A percentile compares a stretch with the other conserved stretches of the same genome.
Evolutionary conservation across 2,113 vertebrate species (phyloP).

Genomic region (Periophthalmodon schlosseri): DNA sequence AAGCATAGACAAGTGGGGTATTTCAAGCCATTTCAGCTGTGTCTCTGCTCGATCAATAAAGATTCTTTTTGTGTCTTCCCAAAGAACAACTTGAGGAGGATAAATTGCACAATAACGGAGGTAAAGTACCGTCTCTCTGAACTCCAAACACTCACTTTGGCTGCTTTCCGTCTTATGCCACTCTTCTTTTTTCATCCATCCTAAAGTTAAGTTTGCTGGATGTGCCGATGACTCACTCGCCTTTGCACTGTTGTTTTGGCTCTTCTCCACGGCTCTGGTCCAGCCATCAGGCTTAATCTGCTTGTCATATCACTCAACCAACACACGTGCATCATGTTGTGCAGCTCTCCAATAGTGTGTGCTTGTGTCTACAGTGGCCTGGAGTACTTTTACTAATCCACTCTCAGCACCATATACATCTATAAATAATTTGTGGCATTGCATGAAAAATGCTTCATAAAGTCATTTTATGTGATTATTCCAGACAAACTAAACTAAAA

Average conservation of each 20-base stretch:
- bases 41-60: slow-evolving; percentile 64
- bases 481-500: not conserved
- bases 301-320: slow-evolving; percentile 5
- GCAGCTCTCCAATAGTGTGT: not conserved
- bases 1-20: slow-evolving; percentile 16
- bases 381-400: not conserved
- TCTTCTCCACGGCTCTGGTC: slow-evolving; percentile 17
- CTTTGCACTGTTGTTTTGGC: slow-evolving; percentile 38
- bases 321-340: slow-evolving; percentile 2
- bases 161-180: slow-evolving; percentile 41
- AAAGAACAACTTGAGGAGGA: slow-evolving; percentile 84
- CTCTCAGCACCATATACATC: not conserved
- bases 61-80: slow-evolving; percentile 56
- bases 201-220: slow-evolving; percentile 33
- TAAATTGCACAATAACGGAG: slow-evolving; percentile 80
- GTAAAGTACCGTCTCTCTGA: slow-evolving; percentile 71
- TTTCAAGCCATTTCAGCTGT: slow-evolving; percentile 31
- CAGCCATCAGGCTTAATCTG: slow-evolving; percentile 39
- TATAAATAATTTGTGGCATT: slow-evolving; percentile 23
- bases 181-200: slow-evolving; percentile 31
- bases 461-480: not conserved
- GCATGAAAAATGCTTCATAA: not conserved
- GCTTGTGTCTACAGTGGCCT: not conserved
- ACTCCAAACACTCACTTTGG: slow-evolving; percentile 38
- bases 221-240: slow-evolving; percentile 63